phyloP scores from a whole-genome alignment of 1,140 invertebrate genomes.

The Cataglyphis hispanica region DNA sequence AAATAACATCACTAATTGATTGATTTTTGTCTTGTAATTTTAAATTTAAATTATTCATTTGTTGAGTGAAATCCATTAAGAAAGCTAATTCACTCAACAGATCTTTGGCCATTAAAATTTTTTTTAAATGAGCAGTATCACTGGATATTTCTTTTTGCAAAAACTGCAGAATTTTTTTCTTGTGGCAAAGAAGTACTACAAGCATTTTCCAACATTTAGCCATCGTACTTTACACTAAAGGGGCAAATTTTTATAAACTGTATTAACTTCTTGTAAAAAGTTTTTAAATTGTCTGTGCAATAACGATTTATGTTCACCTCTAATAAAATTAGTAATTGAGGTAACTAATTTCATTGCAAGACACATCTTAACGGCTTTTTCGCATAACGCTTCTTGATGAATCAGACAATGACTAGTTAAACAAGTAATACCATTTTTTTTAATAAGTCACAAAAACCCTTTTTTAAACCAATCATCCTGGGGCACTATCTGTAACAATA shows the following conservation, averaged over 20 bases:
- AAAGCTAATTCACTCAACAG: background rate
- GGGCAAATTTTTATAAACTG: too few relatives aligned
- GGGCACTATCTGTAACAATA: too few relatives aligned
- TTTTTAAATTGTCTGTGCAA: too few relatives aligned
- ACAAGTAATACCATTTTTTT: background rate
- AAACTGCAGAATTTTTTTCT: background rate
- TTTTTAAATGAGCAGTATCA: background rate
- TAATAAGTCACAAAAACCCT: background rate
- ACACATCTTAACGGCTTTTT: background rate
- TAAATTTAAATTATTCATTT: background rate
- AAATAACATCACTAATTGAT: background rate
- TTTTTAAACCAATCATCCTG: too few relatives aligned
- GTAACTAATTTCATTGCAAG: background rate
- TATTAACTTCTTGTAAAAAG: too few relatives aligned
- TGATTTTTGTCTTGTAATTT: background rate
- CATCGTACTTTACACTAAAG: too few relatives aligned
- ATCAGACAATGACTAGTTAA: background rate
- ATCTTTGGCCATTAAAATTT: background rate
- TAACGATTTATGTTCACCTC: too few relatives aligned
- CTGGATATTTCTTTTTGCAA: background rate
- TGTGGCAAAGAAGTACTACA: background rate
- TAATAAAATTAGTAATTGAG: too few relatives aligned
- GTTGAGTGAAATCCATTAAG: background rate
- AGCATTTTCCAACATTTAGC: too few relatives aligned
- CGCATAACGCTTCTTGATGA: slow-evolving; percentile 1